Percentiles rank a stretch among this genome's conserved stretches.
Evolutionary conservation across 1,140 invertebrate species (phyloP).

Genomic region (Zaprionus davidi): DNA sequence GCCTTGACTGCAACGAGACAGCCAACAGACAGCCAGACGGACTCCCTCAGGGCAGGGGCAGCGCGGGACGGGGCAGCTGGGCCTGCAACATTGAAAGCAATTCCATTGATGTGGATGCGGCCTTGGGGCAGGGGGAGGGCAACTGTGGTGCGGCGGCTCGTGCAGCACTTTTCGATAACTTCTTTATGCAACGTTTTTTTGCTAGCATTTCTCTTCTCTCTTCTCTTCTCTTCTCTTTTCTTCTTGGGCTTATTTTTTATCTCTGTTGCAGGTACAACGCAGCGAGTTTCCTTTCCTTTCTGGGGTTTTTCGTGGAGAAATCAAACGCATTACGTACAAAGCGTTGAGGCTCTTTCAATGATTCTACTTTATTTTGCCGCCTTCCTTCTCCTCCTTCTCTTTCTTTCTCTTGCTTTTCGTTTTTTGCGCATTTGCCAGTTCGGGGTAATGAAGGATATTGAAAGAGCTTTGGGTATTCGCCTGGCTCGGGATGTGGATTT

Average conservation of each 20-base stretch:
- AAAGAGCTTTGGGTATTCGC: conserved; percentile 63
- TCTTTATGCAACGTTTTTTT: conserved; percentile 69
- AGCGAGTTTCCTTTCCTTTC: background rate
- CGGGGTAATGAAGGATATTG: conserved; percentile 79
- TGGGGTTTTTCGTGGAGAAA: conserved; percentile 60
- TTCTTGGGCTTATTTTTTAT: conserved; percentile 14
- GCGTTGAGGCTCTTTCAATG: conserved; percentile 70
- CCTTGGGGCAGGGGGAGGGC: conserved; percentile 14
- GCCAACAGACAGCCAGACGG: conserved; percentile 42
- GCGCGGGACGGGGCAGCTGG: background rate
- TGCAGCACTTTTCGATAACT: conserved; percentile 80
- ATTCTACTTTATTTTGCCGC: conserved; percentile 62
- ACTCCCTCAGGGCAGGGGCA: background rate
- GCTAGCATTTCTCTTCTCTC: conserved; percentile 50
- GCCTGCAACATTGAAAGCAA: conserved; percentile 53
- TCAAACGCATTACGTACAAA: conserved; percentile 81
- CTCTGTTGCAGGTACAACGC: conserved; percentile 54
- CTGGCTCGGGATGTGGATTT: conserved; percentile 57
- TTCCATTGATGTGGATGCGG: conserved; percentile 53
- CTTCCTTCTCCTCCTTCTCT: background rate
- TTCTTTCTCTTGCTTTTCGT: background rate
- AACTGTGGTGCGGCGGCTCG: conserved; percentile 2
- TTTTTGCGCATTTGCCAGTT: conserved; percentile 70
- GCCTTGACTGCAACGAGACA: conserved; percentile 54
- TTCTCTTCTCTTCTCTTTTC: conserved; percentile 32